Evolutionary conservation across 2,888 invertebrate species (phyloP).

Genomic region (Pyrochroa serraticornis): DNA sequence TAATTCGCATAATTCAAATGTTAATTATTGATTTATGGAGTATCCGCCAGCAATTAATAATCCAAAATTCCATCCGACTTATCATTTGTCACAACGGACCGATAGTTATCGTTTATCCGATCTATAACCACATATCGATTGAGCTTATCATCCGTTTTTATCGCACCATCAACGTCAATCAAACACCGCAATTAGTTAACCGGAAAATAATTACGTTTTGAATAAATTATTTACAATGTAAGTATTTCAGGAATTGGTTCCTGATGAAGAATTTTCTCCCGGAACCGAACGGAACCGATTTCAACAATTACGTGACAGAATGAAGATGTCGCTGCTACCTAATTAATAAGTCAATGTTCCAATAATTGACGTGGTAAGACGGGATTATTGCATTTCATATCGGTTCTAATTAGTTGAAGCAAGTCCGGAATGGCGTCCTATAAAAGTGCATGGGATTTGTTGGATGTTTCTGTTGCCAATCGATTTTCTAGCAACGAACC

Average conservation of each 20-base stretch:
- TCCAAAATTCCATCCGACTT: constrained; percentile 17
- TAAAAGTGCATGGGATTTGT: constrained; percentile 15
- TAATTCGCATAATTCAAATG: too few relatives aligned
- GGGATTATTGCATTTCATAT: constrained; percentile 27
- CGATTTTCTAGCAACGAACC: too few relatives aligned
- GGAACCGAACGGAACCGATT: too few relatives aligned
- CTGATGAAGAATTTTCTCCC: too few relatives aligned
- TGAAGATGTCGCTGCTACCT: background rate
- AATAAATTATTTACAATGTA: constrained; percentile 6
- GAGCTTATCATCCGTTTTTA: constrained; percentile 11
- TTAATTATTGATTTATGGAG: too few relatives aligned
- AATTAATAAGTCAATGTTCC: constrained; percentile 16
- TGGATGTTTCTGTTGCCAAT: constrained; percentile 1
- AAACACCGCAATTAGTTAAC: constrained; percentile 10
- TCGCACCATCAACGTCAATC: constrained; percentile 22
- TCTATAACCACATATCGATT: constrained; percentile 8
- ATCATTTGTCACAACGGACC: constrained; percentile 20
- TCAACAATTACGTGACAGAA: background rate
- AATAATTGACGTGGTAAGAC: constrained; percentile 14
- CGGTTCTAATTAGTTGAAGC: constrained; percentile 17
- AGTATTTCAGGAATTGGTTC: too few relatives aligned
- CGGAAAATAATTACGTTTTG: constrained; percentile 18
- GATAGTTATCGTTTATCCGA: constrained; percentile 11
- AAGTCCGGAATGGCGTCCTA: constrained; percentile 18
- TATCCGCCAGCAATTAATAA: constrained; percentile 11